A percentile compares a stretch with the other conserved stretches of the same genome.
Conservation (phyloP, 2,888 invertebrate genomes). For the Biston stratarius region DNA sequence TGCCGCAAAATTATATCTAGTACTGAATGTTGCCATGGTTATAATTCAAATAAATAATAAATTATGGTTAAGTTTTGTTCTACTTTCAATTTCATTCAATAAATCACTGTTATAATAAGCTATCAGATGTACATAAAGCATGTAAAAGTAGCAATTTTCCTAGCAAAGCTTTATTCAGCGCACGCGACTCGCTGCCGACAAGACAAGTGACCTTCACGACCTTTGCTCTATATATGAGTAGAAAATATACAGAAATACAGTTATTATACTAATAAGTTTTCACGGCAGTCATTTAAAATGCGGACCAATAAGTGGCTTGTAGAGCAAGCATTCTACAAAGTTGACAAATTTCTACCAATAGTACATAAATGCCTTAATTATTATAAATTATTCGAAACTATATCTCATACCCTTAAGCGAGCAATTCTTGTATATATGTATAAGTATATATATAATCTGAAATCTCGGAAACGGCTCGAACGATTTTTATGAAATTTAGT, state of each 20-base stretch:
- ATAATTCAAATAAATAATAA: not conserved
- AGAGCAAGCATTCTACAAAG: too few species aligned
- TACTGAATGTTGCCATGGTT: not conserved
- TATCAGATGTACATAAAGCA: constrained; percentile 23
- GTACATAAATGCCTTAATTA: too few species aligned
- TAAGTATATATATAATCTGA: too few species aligned
- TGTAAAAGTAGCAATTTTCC: constrained; percentile 26
- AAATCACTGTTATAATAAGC: constrained; percentile 21
- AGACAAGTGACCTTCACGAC: constrained; percentile 24
- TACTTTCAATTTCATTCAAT: constrained; percentile 6
- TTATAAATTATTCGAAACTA: too few species aligned
- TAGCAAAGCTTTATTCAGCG: constrained; percentile 27
- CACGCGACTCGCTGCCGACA: constrained; percentile 20
- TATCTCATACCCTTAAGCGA: too few species aligned
- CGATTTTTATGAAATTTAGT: too few species aligned
- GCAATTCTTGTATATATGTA: too few species aligned
- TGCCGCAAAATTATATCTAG: too few species aligned
- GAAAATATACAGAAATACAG: not conserved
- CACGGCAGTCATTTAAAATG: too few species aligned
- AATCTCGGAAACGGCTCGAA: too few species aligned
- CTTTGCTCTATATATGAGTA: constrained; percentile 7
- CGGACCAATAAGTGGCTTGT: too few species aligned
- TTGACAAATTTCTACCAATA: too few species aligned
- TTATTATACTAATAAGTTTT: not conserved
- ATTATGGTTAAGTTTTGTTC: not conserved